Evolutionary conservation across 2,113 vertebrate genomes (phyloP).

Genomic region (Hydrochoerus hydrochaeris): DNA sequence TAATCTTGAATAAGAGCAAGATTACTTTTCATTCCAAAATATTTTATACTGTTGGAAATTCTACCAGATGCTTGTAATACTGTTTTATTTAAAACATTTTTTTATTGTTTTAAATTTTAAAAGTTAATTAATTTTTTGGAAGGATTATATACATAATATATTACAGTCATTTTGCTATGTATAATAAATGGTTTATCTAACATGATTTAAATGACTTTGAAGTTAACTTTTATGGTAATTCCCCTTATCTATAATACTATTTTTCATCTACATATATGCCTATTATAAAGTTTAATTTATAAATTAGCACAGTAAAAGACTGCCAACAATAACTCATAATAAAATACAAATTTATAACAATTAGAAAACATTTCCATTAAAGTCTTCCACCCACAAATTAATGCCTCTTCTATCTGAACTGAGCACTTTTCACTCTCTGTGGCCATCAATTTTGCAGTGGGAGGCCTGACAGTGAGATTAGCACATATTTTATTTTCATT

Average conservation of each 20-base stretch:
- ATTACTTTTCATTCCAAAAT: neutral
- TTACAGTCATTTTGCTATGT: conserved; percentile 11
- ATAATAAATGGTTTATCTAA: conserved; percentile 16
- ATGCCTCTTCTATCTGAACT: neutral
- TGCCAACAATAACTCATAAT: neutral
- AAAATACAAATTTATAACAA: neutral
- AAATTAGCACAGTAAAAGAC: neutral
- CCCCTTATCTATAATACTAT: neutral
- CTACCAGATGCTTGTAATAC: conserved; percentile 5
- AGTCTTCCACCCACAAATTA: neutral
- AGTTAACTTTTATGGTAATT: neutral
- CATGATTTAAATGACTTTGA: conserved; percentile 26
- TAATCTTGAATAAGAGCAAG: neutral
- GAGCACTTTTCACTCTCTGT: neutral
- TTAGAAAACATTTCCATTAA: neutral
- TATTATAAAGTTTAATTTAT: neutral
- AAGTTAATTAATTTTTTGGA: neutral
- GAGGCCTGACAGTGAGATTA: neutral
- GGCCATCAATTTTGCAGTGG: neutral
- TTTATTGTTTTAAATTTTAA: neutral
- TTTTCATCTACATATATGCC: neutral
- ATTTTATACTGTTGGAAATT: neutral
- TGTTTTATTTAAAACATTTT: neutral
- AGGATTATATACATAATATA: neutral
- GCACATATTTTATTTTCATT: neutral